Evolutionary conservation across 2,113 vertebrate species (phyloP).

Genomic region (Dromaius novaehollandiae): DNA sequence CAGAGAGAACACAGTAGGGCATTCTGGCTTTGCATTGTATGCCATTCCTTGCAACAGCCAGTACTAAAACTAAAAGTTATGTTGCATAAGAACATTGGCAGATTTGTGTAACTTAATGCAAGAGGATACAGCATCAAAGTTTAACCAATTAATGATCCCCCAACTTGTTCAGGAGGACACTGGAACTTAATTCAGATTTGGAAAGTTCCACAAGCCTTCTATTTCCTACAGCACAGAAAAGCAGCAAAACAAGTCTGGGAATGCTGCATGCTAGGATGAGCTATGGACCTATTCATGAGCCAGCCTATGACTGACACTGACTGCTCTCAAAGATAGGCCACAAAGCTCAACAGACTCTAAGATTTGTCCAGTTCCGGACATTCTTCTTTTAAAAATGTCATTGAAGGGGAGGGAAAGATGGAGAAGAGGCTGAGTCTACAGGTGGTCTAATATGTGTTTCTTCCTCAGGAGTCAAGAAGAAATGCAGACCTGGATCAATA

Average conservation of each 20-base stretch:
- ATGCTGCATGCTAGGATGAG: not conserved
- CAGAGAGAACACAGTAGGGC: not conserved
- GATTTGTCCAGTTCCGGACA: not conserved
- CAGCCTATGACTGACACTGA: not conserved
- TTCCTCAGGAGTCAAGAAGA: conserved; percentile 85
- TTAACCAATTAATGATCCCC: not conserved
- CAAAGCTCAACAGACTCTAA: not conserved
- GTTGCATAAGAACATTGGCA: not conserved
- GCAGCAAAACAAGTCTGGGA: not conserved
- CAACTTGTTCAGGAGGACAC: not conserved
- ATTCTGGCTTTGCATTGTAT: not conserved
- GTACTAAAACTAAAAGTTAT: not conserved
- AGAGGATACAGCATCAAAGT: not conserved
- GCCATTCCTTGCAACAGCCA: not conserved
- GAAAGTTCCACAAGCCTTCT: not conserved
- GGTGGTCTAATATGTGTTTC: not conserved
- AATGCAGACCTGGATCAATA: conserved; percentile 90
- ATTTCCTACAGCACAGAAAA: not conserved
- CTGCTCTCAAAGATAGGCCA: not conserved
- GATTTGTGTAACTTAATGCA: not conserved
- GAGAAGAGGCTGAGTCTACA: not conserved
- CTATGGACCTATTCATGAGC: not conserved
- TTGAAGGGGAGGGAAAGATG: not conserved
- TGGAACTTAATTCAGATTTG: not conserved
- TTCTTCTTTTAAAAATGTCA: not conserved